Percentiles rank a stretch among this genome's conserved stretches.
These are phyloP conservation scores for Tachina lurida DNA, from an alignment of 2,888 invertebrate species.

Conservation along the genomic window DNA sequence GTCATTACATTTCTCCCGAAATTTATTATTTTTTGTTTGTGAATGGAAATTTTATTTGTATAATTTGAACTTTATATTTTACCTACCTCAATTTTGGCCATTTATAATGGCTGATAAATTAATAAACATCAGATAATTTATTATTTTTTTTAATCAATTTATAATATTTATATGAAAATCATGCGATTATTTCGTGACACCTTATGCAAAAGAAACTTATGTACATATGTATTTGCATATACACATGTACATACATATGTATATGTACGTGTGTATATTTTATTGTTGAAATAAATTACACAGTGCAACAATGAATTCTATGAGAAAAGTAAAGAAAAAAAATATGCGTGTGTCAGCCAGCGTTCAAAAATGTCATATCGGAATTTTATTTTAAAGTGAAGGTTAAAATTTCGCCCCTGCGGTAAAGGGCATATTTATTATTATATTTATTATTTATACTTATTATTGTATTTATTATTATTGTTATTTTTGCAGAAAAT, in stretches of 20 bases:
- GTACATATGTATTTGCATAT: not conserved
- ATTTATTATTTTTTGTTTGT: not conserved
- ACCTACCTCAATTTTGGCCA: slow-evolving; percentile 33
- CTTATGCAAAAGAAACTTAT: not conserved
- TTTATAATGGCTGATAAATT: slow-evolving; percentile 1
- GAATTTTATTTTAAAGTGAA: too few relatives aligned
- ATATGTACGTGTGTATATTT: too few relatives aligned
- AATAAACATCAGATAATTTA: not conserved
- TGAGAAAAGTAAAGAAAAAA: too few relatives aligned
- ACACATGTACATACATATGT: too few relatives aligned
- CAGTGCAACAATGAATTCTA: too few relatives aligned
- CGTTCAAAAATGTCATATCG: too few relatives aligned
- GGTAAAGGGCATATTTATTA: too few relatives aligned
- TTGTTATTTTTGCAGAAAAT: too few relatives aligned
- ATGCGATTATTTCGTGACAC: slow-evolving; percentile 33
- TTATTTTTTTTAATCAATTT: not conserved
- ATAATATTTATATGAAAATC: slow-evolving; percentile 48
- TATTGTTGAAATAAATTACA: not conserved
- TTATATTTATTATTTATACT: too few relatives aligned
- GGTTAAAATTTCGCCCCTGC: too few relatives aligned
- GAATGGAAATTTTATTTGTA: slow-evolving; percentile 1
- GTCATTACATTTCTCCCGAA: not conserved
- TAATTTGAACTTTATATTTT: not conserved
- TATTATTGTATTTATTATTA: too few relatives aligned
- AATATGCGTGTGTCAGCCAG: too few relatives aligned